Percentiles rank a stretch among this genome's conserved stretches.
phyloP scores from a whole-genome alignment of 2,888 invertebrate species.

The Osedax frankpressi region DNA sequence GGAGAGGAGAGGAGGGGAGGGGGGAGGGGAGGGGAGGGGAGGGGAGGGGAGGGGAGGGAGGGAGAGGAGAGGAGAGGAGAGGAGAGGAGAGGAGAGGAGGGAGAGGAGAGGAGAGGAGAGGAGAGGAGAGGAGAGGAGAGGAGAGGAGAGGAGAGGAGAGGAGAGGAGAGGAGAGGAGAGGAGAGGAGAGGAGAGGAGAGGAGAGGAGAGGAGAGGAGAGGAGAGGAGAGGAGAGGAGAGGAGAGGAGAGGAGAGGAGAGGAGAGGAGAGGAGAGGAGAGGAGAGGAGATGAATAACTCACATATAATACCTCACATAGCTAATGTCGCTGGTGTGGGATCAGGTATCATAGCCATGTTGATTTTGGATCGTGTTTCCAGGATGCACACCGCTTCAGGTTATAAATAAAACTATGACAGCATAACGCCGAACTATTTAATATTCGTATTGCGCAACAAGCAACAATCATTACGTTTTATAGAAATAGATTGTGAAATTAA shows the following conservation, averaged over 20 bases:
- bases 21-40: too few relatives aligned
- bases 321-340: background rate
- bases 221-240: constrained; percentile 16
- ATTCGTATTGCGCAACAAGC: too few relatives aligned
- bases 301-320: too few relatives aligned
- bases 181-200: constrained; percentile 16
- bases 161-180: constrained; percentile 10
- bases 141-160: constrained; percentile 15
- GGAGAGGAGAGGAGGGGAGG: constrained; percentile 15
- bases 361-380: background rate
- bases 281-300: too few relatives aligned
- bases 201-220: constrained; percentile 16
- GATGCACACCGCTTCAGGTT: background rate
- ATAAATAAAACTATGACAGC: too few relatives aligned
- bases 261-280: constrained; percentile 9
- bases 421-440: too few relatives aligned
- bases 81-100: constrained; percentile 16
- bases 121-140: constrained; percentile 16
- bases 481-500: too few relatives aligned
- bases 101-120: constrained; percentile 16
- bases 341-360: background rate
- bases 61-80: constrained; percentile 16
- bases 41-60: constrained; percentile 16
- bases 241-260: constrained; percentile 13
- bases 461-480: too few relatives aligned